Percentiles rank a stretch among this genome's conserved stretches.
These are phyloP conservation scores for Trachelus stipa DNA, from an alignment of 2,888 invertebrate genomes.

Conservation along the genomic window DNA sequence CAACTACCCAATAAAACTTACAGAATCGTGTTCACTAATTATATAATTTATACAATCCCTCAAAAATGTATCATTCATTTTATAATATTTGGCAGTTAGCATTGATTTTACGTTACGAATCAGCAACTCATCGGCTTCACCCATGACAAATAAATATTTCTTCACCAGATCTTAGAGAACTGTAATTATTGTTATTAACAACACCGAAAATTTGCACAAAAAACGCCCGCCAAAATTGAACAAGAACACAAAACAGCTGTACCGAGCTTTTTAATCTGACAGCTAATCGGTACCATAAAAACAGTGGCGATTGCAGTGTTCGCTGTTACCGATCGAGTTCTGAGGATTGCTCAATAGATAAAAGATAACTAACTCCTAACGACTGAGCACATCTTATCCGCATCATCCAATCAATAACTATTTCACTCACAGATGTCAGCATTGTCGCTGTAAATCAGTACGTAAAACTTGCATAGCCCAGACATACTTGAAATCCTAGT, in stretches of 20 bases:
- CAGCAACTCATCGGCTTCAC: not conserved
- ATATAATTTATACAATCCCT: slow-evolving; percentile 56
- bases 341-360: not conserved
- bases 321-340: not conserved
- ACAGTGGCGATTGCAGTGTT: not conserved
- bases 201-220: not conserved
- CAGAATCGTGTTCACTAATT: slow-evolving; percentile 41
- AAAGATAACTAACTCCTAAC: not conserved
- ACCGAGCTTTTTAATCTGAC: not conserved
- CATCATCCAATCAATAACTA: not conserved
- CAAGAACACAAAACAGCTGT: not conserved
- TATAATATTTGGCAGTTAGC: slow-evolving; percentile 47
- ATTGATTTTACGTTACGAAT: slow-evolving; percentile 36
- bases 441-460: not conserved
- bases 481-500: not conserved
- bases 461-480: not conserved
- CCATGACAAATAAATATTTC: not conserved
- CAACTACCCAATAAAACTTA: slow-evolving; percentile 31
- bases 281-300: not conserved
- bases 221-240: not conserved
- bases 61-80: slow-evolving; percentile 57
- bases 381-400: not conserved
- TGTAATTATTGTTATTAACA: not conserved
- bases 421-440: not conserved
- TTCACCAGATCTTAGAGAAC: not conserved